Base-by-base conservation (phyloP, 1,140 invertebrate genomes). In the Globodera rostochiensis region DNA sequence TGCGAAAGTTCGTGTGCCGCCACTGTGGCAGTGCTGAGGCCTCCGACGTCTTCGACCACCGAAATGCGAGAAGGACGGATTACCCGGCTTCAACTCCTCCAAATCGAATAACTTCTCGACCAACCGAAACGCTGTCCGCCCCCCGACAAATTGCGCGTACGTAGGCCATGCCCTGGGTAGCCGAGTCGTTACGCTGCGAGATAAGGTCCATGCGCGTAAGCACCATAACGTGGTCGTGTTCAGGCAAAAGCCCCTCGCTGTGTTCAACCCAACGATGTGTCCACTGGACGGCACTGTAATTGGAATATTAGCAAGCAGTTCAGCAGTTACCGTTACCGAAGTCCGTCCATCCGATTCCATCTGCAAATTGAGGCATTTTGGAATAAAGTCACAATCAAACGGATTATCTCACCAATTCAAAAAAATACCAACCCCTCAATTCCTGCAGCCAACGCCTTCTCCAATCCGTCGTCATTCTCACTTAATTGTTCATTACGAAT, bases 141-240 rank as follows among this genome's bases (percentile, higher is more conserved):
- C 77, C 77, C 36, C 81, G 71, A 60, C 86, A 87, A 73, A 89
- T 88, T 9, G 85, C 84, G 47, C 87, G 81, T 45, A 88, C 87
- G 69, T 89, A 88, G 3, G 88, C 87, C 83, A 88, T 87, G 77
- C 87, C 87, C 82, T 88, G 87, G 45, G 87, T 88, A 4, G 87
- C 81, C 19, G 84, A 87, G 49, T 89, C 83, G 36, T 87, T 87
- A 15, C 74, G 66, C 13, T 84, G 78, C 11, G 88, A 86, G 0
- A 88, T 70, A 6, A 88, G 73, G 66, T 88, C 87, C 66, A 84
- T 82, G 77, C 84, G 84, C 46, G 87, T 88, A 6, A 88, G 60
- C n/a, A 88, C 71, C 57, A 88, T 77, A 3, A 83, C 80, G 60
- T 88, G 87, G 67, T 88, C 87, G 60, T 86, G 87, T 47, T 69